Evolutionary conservation across 2,888 invertebrate genomes (phyloP).

Genomic region (Timema cristinae): DNA sequence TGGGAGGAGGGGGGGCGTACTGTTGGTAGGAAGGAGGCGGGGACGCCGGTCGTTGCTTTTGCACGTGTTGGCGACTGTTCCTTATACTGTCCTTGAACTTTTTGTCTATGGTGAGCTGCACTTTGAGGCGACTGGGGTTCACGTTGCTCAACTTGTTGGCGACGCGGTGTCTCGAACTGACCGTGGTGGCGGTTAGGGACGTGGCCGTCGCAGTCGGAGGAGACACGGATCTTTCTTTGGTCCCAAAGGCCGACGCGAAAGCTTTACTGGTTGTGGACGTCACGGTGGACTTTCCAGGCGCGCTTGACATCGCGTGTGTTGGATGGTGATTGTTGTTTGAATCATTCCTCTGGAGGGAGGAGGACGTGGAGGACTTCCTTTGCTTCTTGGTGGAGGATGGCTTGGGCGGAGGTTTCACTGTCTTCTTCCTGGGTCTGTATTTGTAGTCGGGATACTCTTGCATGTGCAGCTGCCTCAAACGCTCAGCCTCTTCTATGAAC

Average conservation of each 20-base stretch:
- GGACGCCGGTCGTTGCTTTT: too few relatives aligned
- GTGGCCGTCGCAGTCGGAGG: constrained; percentile 22
- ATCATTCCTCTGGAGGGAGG: constrained; percentile 43
- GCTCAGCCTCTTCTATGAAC: constrained; percentile 89
- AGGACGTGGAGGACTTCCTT: constrained; percentile 45
- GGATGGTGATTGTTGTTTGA: constrained; percentile 46
- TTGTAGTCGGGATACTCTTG: constrained; percentile 97
- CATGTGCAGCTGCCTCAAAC: constrained; percentile 84
- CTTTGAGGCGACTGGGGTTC: constrained; percentile 49
- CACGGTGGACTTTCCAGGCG: constrained; percentile 5
- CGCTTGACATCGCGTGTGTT: constrained; percentile 9
- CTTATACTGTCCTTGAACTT: constrained; percentile 47
- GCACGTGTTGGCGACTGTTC: constrained; percentile 42
- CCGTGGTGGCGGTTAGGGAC: constrained; percentile 11
- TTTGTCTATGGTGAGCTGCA: constrained; percentile 54
- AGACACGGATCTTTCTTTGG: constrained; percentile 19
- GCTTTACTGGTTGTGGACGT: constrained; percentile 5
- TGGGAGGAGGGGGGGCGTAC: constrained; percentile 54
- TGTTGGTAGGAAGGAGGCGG: constrained; percentile 37
- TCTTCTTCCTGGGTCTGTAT: constrained; percentile 90
- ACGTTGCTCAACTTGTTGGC: constrained; percentile 32
- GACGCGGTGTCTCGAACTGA: constrained; percentile 13
- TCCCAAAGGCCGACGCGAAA: constrained; percentile 4
- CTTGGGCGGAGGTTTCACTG: constrained; percentile 58
- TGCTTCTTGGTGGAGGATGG: constrained; percentile 51